Base-by-base conservation (phyloP, 1,140 invertebrate species). In the Eueides isabella region DNA sequence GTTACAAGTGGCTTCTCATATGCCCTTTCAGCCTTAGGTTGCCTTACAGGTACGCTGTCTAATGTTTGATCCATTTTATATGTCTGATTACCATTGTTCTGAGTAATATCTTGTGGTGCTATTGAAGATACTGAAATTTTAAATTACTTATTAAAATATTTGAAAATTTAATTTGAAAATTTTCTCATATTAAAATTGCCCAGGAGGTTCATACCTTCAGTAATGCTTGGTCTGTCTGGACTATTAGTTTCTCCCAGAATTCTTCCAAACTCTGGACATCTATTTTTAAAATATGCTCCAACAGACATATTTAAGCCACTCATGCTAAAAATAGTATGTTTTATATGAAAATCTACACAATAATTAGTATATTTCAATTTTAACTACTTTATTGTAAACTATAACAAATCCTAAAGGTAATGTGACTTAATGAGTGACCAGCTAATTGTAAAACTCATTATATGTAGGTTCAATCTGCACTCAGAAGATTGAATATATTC, bases 241-340 rank as follows among this genome's bases (percentile, higher is more conserved):
- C 91, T 92, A 19, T 91, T 86, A 23, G 76, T 84, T 41, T 87
- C 83, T 1, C 48, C 62, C 29, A 92, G 79, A 6, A 92, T 84
- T 71, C 76, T 85, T 4, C 76, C 80, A 80, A 92, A 87, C 14
- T 86, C 86, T 14, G 83, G 80, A 79, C 89, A 91, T 76, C 88
- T 82, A 19, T 87, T 86, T 75, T 87, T 82, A 65, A 92, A 92
- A 75, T 92, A 92, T 6, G 86, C 72, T 67, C 89, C 90, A 28
- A 88, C 81, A 31, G 89, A 91, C 64, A 89, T 71, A 67, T 87
- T 84, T 63, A 85, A 84, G 62, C 81, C 84, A 71, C 81, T 89
- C 19, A 83, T 75, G 48, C 89, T 91, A 71, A 38, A 88, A 82
- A 38, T n/a, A n/a, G n/a, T n/a, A n/a, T n/a, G n/a, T n/a, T n/a